Percentiles rank a stretch among this genome's conserved stretches.
phyloP scores from a whole-genome alignment of 2,797 vertebrate species.

The Tauraco hartlaubi region DNA sequence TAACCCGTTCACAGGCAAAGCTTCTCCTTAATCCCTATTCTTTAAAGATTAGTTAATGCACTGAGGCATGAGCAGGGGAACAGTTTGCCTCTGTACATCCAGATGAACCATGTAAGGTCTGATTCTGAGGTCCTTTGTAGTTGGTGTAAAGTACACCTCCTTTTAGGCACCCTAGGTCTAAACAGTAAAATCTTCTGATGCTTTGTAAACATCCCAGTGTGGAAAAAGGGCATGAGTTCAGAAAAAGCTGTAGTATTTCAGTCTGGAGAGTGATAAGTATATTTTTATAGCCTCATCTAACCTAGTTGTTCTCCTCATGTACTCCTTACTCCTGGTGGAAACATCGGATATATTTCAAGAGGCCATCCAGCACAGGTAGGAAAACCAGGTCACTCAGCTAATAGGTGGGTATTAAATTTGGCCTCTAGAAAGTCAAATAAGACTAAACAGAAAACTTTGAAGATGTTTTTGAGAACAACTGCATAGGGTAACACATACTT shows the following conservation, averaged over 20 bases:
- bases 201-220: background rate
- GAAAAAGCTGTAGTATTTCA: background rate
- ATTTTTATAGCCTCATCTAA: background rate
- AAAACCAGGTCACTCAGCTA: background rate
- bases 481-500: background rate
- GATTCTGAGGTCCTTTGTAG: background rate
- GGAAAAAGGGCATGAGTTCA: background rate
- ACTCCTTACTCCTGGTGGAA: background rate
- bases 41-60: constrained; percentile 52
- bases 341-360: background rate
- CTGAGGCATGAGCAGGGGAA: constrained; percentile 4
- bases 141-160: background rate
- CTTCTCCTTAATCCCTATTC: constrained; percentile 38
- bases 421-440: background rate
- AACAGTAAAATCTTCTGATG: background rate
- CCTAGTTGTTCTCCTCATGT: background rate
- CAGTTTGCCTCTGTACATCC: background rate
- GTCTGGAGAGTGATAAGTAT: background rate
- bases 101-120: background rate
- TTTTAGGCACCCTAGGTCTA: background rate
- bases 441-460: background rate
- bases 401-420: background rate
- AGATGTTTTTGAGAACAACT: background rate
- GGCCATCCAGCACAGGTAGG: background rate
- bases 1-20: constrained; percentile 25